Evolutionary conservation across 2,113 vertebrate genomes (phyloP).

Genomic region (Urocolius indicus): DNA sequence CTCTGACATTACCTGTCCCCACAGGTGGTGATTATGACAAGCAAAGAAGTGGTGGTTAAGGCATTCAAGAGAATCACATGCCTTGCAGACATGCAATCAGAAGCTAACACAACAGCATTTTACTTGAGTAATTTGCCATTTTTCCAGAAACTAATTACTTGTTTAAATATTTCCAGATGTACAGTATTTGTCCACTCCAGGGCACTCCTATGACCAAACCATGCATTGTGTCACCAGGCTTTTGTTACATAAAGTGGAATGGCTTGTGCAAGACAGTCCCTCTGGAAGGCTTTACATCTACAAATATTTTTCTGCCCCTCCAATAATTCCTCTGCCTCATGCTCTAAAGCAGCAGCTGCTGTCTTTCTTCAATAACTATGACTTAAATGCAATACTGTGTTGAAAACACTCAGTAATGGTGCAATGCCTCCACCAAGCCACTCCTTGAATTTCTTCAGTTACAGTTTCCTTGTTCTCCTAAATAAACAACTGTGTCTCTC

Average conservation of each 20-base stretch:
- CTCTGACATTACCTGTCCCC: not conserved
- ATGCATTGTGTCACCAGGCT: slow-evolving; percentile 39
- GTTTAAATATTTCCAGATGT: slow-evolving; percentile 40
- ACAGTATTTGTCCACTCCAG: not conserved
- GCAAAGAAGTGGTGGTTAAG: not conserved
- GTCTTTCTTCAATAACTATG: not conserved
- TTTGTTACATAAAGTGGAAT: slow-evolving; percentile 34
- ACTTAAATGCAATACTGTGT: not conserved
- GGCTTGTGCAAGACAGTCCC: slow-evolving; percentile 45
- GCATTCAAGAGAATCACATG: not conserved
- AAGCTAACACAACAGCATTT: not conserved
- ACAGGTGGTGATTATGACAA: not conserved
- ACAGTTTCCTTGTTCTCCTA: not conserved
- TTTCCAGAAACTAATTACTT: slow-evolving; percentile 42
- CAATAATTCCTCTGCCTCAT: not conserved
- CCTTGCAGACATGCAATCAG: not conserved
- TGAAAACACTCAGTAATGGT: not conserved
- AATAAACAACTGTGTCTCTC: too few relatives aligned
- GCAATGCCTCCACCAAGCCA: not conserved
- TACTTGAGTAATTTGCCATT: not conserved
- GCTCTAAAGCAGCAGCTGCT: slow-evolving; percentile 11
- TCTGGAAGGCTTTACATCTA: not conserved
- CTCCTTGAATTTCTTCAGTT: not conserved
- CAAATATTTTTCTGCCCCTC: not conserved
- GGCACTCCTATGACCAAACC: slow-evolving; percentile 31